Base-by-base conservation (phyloP, 2,113 vertebrate genomes). In the Pseudorasbora parva region DNA sequence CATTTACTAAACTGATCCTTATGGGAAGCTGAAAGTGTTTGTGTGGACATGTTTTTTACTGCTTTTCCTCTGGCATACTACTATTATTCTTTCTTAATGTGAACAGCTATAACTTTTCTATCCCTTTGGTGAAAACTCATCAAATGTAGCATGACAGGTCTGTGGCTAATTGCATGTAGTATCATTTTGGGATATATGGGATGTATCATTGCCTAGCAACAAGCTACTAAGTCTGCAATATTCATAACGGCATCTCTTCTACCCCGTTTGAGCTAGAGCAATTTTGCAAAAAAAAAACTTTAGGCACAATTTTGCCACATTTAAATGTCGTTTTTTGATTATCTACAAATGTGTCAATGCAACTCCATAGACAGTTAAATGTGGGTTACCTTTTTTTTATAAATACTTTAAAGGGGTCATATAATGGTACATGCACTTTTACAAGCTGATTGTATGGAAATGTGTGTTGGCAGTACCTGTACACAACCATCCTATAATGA, bases 1-100 rank as follows among this genome's bases (percentile, higher is more conserved):
- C 43, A 64, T 79, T 79, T 66, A 66, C 41, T 19, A 66, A 10
- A 73, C 19, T 43, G 64, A 82, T 72, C 21, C n/a, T 56, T 72
- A 43, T 19, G 62, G 49, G 66, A 57, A 72, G 45, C 8, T 10
- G 25, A 47, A 41, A 47, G 56, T 77, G 27, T 49, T 64, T 77
- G 56, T 75, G 56, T 62, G 12, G 15, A 30, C 19, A 37, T 47
- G 47, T 84, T 49, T 62, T 51, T 11, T 79, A 7, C 64, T n/a
- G 15, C 4, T 10, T 79, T 57, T 45, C 54, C 33, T 60, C 33
- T 3, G 25, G 8, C 47, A 1, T 51, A 17, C 72, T 74, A 30
- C 25, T 45, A 78, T 17, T 60, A 60, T 43, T 78, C n/a, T 59
- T 60, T 37, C 12, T 76, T 59, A 59, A 43, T 60, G 56, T 27